Percentiles rank a stretch among this genome's conserved stretches.
Conservation (phyloP, 1,140 invertebrate genomes). For the Drosophila truncata region DNA sequence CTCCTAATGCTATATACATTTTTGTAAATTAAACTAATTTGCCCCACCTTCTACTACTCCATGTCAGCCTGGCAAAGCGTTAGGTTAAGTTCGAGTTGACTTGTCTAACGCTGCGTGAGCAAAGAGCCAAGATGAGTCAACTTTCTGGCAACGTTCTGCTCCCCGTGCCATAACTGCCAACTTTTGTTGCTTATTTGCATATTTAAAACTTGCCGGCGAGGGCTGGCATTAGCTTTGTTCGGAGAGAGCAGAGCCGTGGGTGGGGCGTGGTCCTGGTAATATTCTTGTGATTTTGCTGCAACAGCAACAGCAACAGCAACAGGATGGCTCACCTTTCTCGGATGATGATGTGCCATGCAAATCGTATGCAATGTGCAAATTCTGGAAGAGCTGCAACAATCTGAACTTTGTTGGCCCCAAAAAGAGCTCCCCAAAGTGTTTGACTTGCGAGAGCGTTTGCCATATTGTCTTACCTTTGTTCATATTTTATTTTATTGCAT, state of each 20-base stretch:
- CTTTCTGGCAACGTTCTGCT: conserved; percentile 55
- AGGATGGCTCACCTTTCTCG: conserved; percentile 40
- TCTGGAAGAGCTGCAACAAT: conserved; percentile 54
- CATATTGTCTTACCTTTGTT: conserved; percentile 75
- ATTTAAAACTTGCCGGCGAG: conserved; percentile 66
- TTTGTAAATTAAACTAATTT: conserved; percentile 39
- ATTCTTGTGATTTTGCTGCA: conserved; percentile 66
- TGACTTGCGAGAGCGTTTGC: conserved; percentile 67
- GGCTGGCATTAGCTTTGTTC: conserved; percentile 47
- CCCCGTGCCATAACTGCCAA: conserved; percentile 56
- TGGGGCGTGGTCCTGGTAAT: conserved; percentile 61
- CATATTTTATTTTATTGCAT: conserved; percentile 69
- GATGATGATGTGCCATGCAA: conserved; percentile 66
- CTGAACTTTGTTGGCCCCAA: conserved; percentile 42
- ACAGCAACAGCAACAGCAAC: conserved; percentile 16
- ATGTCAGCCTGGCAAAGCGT: conserved; percentile 25
- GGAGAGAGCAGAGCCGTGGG: conserved; percentile 5
- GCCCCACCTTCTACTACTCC: not conserved
- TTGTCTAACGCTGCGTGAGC: conserved; percentile 55
- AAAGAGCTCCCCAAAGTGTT: conserved; percentile 40
- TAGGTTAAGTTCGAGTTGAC: conserved; percentile 64
- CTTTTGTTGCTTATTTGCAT: conserved; percentile 81
- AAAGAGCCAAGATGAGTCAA: conserved; percentile 67
- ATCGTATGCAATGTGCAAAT: conserved; percentile 75
- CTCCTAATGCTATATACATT: conserved; percentile 5